Percentiles rank a stretch among this genome's conserved stretches.
These are phyloP conservation scores for Malurus melanocephalus DNA, from an alignment of 2,113 vertebrate genomes.

Conservation along the genomic window DNA sequence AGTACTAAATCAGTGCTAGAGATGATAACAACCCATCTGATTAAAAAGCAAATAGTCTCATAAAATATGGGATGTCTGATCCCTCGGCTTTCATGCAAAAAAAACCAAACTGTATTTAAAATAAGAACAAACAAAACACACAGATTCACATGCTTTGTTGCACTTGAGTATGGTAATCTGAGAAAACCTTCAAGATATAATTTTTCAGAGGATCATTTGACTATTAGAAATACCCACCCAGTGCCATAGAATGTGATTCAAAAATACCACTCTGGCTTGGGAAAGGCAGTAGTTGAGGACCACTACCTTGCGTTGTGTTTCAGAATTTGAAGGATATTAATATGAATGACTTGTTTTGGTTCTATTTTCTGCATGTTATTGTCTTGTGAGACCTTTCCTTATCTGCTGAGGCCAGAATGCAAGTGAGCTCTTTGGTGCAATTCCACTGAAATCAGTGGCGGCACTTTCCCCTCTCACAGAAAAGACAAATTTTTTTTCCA, in stretches of 20 bases:
- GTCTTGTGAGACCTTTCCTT: not conserved
- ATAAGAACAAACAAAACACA: not conserved
- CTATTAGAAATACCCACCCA: not conserved
- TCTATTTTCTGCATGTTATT: not conserved
- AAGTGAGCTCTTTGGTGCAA: not conserved
- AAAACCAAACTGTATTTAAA: not conserved
- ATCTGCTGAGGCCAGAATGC: not conserved
- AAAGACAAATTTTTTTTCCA: not conserved
- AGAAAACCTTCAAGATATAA: not conserved
- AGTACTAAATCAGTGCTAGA: constrained; percentile 9
- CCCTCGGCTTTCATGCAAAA: not conserved
- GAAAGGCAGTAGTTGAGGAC: not conserved
- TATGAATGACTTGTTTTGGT: not conserved
- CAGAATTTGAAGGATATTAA: not conserved
- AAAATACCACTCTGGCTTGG: not conserved
- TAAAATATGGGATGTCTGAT: not conserved
- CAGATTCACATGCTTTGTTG: not conserved
- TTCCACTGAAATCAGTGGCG: not conserved
- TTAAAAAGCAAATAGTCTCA: not conserved
- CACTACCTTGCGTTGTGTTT: not conserved
- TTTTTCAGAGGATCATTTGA: not conserved
- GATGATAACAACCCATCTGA: not conserved
- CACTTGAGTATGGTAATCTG: not conserved
- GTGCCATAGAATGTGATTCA: not conserved
- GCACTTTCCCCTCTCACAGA: not conserved